Evolutionary conservation across 2,888 invertebrate species (phyloP).

Genomic region (Neria commutata): DNA sequence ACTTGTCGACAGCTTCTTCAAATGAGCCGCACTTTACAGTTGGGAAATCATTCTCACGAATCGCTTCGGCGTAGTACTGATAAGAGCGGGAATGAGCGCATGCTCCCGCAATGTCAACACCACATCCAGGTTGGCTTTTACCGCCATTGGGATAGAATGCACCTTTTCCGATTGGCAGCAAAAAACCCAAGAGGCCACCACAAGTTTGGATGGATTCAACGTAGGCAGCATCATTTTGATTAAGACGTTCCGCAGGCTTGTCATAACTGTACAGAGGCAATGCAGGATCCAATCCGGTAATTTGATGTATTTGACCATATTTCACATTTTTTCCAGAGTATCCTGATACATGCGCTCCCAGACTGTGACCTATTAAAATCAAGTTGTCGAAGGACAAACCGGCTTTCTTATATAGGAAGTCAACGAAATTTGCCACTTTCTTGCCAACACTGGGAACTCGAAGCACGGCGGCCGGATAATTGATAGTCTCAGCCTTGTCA

Average conservation of each 20-base stretch:
- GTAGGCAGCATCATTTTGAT: conserved; percentile 31
- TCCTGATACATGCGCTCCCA: conserved; percentile 66
- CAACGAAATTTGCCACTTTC: conserved; percentile 32
- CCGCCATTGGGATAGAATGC: conserved; percentile 63
- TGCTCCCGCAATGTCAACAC: conserved; percentile 44
- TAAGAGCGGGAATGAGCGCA: conserved; percentile 59
- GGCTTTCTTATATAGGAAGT: conserved; percentile 62
- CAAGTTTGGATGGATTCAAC: conserved; percentile 39
- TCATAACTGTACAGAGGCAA: conserved; percentile 29
- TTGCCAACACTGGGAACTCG: conserved; percentile 16
- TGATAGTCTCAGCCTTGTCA: background rate
- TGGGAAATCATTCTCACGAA: conserved; percentile 41
- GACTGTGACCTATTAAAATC: conserved; percentile 65
- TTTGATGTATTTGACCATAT: conserved; percentile 64
- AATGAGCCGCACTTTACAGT: conserved; percentile 32
- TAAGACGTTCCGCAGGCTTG: conserved; percentile 23
- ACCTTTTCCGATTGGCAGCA: conserved; percentile 48
- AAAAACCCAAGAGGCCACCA: conserved; percentile 31
- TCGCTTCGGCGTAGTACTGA: conserved; percentile 56
- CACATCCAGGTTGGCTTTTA: conserved; percentile 64
- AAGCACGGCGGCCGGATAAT: background rate
- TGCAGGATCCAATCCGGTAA: conserved; percentile 57
- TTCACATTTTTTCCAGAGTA: conserved; percentile 65
- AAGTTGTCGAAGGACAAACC: conserved; percentile 62
- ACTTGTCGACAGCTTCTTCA: conserved; percentile 21